Conservation (phyloP, 2,113 vertebrate species). For the Pachycephala philippinensis region DNA sequence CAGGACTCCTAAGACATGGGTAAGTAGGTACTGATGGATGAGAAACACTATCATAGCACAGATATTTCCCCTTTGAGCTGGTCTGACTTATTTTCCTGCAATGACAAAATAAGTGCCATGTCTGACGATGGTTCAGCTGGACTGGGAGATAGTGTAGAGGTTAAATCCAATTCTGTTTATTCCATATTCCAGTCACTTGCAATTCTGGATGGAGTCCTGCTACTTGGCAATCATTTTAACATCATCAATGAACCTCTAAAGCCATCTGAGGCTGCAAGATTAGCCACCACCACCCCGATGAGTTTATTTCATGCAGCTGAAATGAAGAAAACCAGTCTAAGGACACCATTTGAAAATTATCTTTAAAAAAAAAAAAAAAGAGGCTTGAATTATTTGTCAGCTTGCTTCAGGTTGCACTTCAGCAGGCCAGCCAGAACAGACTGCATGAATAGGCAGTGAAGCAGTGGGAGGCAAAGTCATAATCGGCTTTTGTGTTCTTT, state of each 20-base stretch:
- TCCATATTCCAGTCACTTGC: neutral
- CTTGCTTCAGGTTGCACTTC: conserved; percentile 5
- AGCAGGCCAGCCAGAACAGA: neutral
- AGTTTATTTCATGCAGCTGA: conserved; percentile 6
- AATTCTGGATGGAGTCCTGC: neutral
- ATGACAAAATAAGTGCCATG: neutral
- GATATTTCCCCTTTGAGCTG: neutral
- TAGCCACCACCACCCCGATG: neutral
- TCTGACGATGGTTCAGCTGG: neutral
- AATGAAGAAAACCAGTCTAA: conserved; percentile 2
- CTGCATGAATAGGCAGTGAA: neutral
- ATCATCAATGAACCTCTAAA: conserved; percentile 24
- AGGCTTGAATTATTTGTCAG: neutral
- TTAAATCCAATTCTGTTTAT: neutral
- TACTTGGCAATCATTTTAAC: neutral
- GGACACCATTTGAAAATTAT: neutral
- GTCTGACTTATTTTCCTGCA: neutral
- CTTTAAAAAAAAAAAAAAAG: neutral
- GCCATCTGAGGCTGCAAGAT: neutral
- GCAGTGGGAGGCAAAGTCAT: conserved; percentile 16
- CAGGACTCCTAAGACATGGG: neutral
- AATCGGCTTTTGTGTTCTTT: conserved; percentile 32
- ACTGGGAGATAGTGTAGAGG: neutral
- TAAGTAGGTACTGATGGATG: neutral
- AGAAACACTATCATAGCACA: neutral